phyloP scores from a whole-genome alignment of 2,888 invertebrate species.

The Polietes domitor region DNA sequence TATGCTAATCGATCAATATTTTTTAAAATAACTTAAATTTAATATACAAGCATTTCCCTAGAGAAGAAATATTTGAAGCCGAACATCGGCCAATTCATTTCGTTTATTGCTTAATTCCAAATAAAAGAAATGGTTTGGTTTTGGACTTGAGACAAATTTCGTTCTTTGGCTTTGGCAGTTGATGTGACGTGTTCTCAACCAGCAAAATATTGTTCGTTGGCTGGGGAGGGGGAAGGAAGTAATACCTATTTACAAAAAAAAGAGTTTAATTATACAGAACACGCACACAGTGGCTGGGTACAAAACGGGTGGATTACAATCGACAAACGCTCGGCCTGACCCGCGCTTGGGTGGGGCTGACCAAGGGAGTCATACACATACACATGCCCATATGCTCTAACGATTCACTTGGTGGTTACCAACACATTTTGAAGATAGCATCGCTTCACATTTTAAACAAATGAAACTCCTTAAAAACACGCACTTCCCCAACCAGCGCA shows the following conservation, averaged over 20 bases:
- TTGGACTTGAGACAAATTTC: too few species aligned
- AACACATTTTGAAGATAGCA: not conserved
- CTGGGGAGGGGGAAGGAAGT: not conserved
- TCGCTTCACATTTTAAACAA: not conserved
- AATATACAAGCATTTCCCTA: too few species aligned
- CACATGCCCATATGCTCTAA: not conserved
- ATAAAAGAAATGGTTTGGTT: too few species aligned
- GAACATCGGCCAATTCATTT: too few species aligned
- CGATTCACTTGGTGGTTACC: not conserved
- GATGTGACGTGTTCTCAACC: too few species aligned
- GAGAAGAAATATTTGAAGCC: too few species aligned
- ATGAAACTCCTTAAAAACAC: constrained; percentile 9
- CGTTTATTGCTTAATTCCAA: too few species aligned
- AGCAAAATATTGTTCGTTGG: too few species aligned
- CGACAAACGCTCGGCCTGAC: not conserved
- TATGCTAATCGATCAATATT: too few species aligned
- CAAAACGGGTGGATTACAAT: constrained; percentile 2
- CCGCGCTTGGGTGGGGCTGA: constrained; percentile 7
- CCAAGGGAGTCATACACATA: not conserved
- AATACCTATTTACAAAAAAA: constrained; percentile 1
- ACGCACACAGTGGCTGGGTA: not conserved
- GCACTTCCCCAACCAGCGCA: not conserved
- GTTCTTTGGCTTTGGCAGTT: too few species aligned
- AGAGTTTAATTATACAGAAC: not conserved
- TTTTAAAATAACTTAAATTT: too few species aligned